Evolutionary conservation across 2,797 vertebrate genomes (phyloP), one percentile per base, ranked within the genome.

Genomic region (Amblyopsis hoosieri): DNA sequence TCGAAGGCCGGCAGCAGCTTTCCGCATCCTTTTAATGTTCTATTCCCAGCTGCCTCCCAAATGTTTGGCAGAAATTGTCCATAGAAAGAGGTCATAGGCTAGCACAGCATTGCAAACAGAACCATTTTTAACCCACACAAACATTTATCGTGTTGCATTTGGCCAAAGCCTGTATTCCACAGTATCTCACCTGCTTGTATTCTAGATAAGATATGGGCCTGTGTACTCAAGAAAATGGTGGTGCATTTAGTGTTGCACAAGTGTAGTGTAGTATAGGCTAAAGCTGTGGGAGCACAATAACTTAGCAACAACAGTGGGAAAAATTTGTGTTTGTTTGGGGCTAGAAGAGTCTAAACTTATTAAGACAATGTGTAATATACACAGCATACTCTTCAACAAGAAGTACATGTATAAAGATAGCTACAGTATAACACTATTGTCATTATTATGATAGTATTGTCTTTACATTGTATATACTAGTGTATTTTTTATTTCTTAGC

Each of bases 21-120:
- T 9, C 45, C 23, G 29, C 11, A 12, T 9, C 19, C 29, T 42
- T 45, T 63, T 9, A 15, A 14, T 29, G 23, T 15, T 31, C 12
- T 6, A n/a, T 15, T 46, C 45, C 14, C 17, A 19, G 5, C 51
- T 54, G 13, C 13, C 42, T 46, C 52, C 12, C 42, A 47, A 50
- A 19, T 54, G 51, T 47, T 47, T 63, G 61, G 52, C 51, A 54
- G 13, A 29, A 50, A 31, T 19, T 19, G 15, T n/a, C 1, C 51
- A 46, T 52, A 17, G 3, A 33, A 49, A 49, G 14, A 29, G n/a
- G 29, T 19, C 50, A 23, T 33, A 61, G 13, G 8, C 33, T 29
- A 56, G 14, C 31, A 3, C 13, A n/a, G 8, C 13, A 8, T 14
- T 12, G 12, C 12, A 11, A 57, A 57, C 15, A 13, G 5, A 57